These are phyloP conservation scores for Centropus unirufus DNA, from an alignment of 2,113 vertebrate species.

Conservation along the genomic window DNA sequence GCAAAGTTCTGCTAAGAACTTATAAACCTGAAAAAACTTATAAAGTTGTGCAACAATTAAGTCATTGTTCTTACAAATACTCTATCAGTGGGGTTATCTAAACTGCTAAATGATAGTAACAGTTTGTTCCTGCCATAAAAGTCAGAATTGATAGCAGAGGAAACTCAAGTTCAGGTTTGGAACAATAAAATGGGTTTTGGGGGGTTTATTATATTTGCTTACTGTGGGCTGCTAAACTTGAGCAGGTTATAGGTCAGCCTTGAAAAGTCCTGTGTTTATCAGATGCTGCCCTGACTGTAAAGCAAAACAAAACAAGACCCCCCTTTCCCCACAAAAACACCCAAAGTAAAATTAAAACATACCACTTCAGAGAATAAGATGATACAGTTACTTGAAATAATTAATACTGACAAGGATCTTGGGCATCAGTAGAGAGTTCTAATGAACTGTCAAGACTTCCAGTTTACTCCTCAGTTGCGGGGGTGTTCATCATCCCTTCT, in stretches of 20 bases:
- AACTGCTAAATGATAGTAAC: not conserved
- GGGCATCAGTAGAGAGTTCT: not conserved
- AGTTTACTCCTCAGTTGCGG: not conserved
- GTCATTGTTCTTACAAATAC: not conserved
- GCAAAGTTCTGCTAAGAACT: not conserved
- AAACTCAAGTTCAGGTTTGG: not conserved
- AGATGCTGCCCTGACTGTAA: not conserved
- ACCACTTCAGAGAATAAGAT: not conserved
- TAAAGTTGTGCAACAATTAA: not conserved
- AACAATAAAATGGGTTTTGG: not conserved
- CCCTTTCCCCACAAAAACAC: not conserved
- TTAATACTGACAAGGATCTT: not conserved
- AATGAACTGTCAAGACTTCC: not conserved
- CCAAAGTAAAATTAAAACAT: not conserved
- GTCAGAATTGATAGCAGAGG: not conserved
- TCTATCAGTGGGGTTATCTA: not conserved
- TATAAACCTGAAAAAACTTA: not conserved
- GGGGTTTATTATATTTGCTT: not conserved
- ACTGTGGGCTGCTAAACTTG: not conserved
- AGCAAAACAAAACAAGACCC: not conserved
- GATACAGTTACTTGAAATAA: not conserved
- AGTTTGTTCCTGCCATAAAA: slow-evolving; percentile 1
- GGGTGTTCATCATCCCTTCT: not conserved
- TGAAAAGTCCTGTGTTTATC: not conserved
- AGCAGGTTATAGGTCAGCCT: not conserved